These are phyloP conservation scores for Chloroceryle aenea DNA, from an alignment of 2,113 vertebrate genomes.

Conservation along the genomic window DNA sequence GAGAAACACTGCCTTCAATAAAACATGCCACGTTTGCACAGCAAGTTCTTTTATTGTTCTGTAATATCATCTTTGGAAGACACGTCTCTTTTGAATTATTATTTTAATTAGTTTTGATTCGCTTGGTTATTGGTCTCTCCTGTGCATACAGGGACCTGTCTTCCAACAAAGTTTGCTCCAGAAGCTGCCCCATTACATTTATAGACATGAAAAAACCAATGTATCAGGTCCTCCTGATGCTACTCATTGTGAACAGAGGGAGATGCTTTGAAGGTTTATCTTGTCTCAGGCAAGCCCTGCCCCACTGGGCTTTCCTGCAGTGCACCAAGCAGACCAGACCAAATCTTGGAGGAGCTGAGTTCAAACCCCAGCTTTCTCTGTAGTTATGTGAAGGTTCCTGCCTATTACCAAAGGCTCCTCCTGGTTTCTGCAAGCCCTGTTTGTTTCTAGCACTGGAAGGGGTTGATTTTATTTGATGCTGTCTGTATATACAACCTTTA, in stretches of 20 bases:
- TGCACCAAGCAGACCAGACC: background rate
- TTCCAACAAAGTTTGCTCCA: background rate
- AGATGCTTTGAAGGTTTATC: background rate
- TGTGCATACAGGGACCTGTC: background rate
- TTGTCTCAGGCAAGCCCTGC: background rate
- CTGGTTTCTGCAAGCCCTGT: fast-evolving
- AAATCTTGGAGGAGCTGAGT: background rate
- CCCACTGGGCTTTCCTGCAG: background rate
- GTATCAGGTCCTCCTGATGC: background rate
- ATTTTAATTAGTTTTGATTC: slow-evolving; percentile 62
- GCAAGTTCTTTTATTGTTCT: background rate
- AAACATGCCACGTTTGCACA: background rate
- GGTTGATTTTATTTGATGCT: background rate
- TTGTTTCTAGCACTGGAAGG: background rate
- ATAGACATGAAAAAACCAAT: background rate
- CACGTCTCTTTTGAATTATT: slow-evolving; percentile 37
- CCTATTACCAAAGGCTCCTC: background rate
- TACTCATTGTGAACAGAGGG: background rate
- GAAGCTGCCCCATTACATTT: background rate
- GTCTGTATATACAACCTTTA: background rate
- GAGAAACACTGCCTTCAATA: background rate
- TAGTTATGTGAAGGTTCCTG: background rate
- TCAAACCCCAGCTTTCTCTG: background rate
- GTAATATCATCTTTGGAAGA: background rate
- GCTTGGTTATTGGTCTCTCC: background rate